A percentile compares a stretch with the other conserved stretches of the same genome.
These are phyloP conservation scores for Thamnophis sirtalis DNA, from an alignment of 2,113 vertebrate species.

Conservation along the genomic window DNA sequence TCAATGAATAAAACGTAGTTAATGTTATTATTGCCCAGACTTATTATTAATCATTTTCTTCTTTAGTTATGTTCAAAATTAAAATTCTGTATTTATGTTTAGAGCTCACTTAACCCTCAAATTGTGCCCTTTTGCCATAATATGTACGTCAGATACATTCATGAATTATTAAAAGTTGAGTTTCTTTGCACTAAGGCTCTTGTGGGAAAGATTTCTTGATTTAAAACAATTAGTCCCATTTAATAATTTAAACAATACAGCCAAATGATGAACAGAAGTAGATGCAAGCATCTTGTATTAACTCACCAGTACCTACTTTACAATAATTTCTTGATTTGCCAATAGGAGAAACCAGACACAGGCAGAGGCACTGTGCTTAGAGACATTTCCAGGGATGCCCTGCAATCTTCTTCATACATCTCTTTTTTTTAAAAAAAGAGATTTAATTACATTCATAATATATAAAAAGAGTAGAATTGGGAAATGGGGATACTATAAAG, in stretches of 20 bases:
- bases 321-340: neutral
- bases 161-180: neutral
- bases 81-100: neutral
- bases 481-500: neutral
- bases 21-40: neutral
- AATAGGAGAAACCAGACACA: neutral
- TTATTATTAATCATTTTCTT: neutral
- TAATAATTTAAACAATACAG: no score
- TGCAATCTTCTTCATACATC: neutral
- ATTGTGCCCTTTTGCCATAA: neutral
- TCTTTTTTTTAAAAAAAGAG: neutral
- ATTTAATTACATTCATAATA: neutral
- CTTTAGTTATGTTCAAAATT: neutral
- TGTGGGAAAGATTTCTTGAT: neutral
- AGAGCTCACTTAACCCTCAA: neutral
- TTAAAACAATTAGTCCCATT: neutral
- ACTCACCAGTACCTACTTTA: no score
- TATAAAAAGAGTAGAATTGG: neutral
- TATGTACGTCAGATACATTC: neutral
- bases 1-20: neutral
- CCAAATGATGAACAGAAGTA: no score
- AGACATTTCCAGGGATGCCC: neutral
- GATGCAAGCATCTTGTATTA: no score
- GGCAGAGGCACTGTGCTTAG: neutral
- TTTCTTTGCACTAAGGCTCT: neutral